Base-by-base conservation (phyloP, 2,113 vertebrate genomes). In the Hippocampus comes region DNA sequence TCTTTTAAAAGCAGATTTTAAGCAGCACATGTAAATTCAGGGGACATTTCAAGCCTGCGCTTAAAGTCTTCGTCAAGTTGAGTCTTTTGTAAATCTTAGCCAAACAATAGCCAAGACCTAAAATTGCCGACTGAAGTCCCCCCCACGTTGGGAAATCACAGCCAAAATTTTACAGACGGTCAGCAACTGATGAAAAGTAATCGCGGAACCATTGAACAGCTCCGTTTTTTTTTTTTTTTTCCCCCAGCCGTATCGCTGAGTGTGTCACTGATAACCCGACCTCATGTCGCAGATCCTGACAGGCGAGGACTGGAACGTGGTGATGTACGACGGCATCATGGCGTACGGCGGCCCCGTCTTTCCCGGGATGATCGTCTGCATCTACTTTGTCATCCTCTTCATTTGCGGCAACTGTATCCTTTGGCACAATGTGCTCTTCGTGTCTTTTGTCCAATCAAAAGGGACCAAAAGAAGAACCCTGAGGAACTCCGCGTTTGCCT, bases 321-420 rank as follows among this genome's bases (percentile, higher is more conserved):
- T 98, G 70, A 98, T 98, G 96, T 98, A 98, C 8, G 96, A 97
- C 0, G 96, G 96, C 7, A 98, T 98, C 87, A 96, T 96, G 94
- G 95, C 96, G 1, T 98, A 97, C 0, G 96, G 96, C 0, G 96
- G 96, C 0, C 96, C 96, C 0, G 90, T 93, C 78, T 97, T 97
- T 73, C 95, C 95, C 0, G 95, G 95, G 25, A 98, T 98, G 96
- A 91, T 98, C 9, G 95, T 98, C 80, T 96, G 94, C 0, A 27
- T 96, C 63, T 98, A 97, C 90, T 98, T 98, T 27, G 93, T 98
- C 86, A 96, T 98, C 87, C 95, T 98, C 79, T 97, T 97, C 87
- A 96, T 98, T 91, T 97, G 95, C 0, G 96, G 96, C 67, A 98
- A 98, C 90, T 98, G 96, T 96, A 96, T 95, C 95, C 92, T 82